A percentile compares a stretch with the other conserved stretches of the same genome.
Conservation (phyloP, 1,140 invertebrate genomes). For the Drosophila malerkotliana region DNA sequence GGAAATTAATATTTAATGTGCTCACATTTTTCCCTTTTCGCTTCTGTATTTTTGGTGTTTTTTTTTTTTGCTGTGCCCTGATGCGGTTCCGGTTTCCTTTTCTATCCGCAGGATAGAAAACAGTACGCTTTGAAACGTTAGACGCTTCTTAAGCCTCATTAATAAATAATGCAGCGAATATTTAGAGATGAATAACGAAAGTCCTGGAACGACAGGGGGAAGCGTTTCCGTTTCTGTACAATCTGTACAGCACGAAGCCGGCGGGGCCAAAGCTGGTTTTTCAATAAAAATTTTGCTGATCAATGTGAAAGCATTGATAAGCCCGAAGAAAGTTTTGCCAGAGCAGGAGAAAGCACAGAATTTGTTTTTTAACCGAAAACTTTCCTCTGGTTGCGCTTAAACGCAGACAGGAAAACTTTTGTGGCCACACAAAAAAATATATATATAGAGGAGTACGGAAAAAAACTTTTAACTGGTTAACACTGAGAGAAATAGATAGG, state of each 20-base stretch:
- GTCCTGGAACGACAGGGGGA: conserved; percentile 8
- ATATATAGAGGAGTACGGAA: neutral
- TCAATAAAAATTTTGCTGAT: conserved; percentile 45
- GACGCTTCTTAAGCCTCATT: conserved; percentile 80
- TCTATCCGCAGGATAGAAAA: conserved; percentile 21
- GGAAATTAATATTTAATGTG: conserved; percentile 80
- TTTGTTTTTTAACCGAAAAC: conserved; percentile 53
- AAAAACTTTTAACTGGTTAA: conserved; percentile 76
- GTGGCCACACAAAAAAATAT: conserved; percentile 6
- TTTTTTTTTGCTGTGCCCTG: neutral
- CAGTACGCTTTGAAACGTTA: conserved; percentile 68
- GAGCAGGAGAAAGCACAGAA: conserved; percentile 24
- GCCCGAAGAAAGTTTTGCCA: conserved; percentile 62
- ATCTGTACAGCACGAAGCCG: neutral
- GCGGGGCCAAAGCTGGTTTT: conserved; percentile 23
- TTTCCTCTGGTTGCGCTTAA: conserved; percentile 67
- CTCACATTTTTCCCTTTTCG: conserved; percentile 64
- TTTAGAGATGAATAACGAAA: conserved; percentile 40
- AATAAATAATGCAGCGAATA: conserved; percentile 75
- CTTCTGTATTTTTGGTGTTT: conserved; percentile 9
- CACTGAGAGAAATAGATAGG: neutral
- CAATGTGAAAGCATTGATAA: conserved; percentile 69
- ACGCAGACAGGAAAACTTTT: conserved; percentile 79
- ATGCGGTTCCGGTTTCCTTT: conserved; percentile 37
- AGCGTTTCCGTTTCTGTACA: conserved; percentile 11